phyloP scores from a whole-genome alignment of 2,888 invertebrate species.

The Pammene aurita region DNA sequence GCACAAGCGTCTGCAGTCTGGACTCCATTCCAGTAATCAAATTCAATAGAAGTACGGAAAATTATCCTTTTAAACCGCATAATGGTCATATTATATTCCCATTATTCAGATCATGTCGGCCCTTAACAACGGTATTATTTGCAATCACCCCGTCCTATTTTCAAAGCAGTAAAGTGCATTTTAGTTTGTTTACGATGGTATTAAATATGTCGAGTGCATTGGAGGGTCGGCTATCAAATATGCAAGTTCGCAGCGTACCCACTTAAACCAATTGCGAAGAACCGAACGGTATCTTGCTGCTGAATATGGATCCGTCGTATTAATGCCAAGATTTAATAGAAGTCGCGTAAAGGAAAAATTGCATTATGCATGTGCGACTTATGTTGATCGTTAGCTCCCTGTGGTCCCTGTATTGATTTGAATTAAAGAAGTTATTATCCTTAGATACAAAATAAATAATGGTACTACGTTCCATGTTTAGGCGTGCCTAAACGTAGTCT shows the following conservation, averaged over 20 bases:
- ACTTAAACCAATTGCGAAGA: constrained; percentile 66
- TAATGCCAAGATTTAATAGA: constrained; percentile 44
- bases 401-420: constrained; percentile 2
- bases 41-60: constrained; percentile 19
- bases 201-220: constrained; percentile 23
- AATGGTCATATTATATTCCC: constrained; percentile 33
- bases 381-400: constrained; percentile 7
- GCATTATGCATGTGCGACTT: constrained; percentile 22
- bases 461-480: no score
- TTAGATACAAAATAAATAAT: no score
- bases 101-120: constrained; percentile 28
- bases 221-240: constrained; percentile 56
- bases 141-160: not conserved
- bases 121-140: constrained; percentile 15
- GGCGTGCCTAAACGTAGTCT: no score
- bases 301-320: constrained; percentile 33
- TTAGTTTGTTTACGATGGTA: constrained; percentile 4
- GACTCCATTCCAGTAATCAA: constrained; percentile 19
- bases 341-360: constrained; percentile 14
- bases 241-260: constrained; percentile 60
- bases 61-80: constrained; percentile 36
- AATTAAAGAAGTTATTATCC: not conserved
- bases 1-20: constrained; percentile 8
- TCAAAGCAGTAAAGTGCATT: constrained; percentile 8
- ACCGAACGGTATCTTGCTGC: constrained; percentile 38